Evolutionary conservation across 2,113 vertebrate genomes (phyloP).

Genomic region (Bagarius yarrelli): DNA sequence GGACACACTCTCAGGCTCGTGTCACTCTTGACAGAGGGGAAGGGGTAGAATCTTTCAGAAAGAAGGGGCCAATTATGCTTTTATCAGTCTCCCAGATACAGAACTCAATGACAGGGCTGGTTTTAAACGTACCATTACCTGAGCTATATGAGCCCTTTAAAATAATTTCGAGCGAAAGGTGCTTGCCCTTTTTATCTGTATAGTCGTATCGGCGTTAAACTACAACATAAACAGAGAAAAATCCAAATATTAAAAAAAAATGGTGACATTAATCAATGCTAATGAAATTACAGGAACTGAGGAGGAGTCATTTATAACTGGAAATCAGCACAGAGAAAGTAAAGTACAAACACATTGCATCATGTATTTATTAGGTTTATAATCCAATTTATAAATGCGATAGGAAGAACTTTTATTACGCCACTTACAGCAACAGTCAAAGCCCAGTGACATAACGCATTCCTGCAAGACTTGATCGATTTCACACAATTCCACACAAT

Average conservation of each 20-base stretch:
- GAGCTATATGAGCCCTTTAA: neutral
- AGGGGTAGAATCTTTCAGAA: too few relatives aligned
- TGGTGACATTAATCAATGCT: neutral
- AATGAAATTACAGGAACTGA: neutral
- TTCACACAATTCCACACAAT: constrained; percentile 4
- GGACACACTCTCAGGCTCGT: neutral
- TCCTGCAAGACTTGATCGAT: neutral
- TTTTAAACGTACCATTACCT: neutral
- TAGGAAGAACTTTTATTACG: constrained; percentile 29
- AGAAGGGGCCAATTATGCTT: neutral
- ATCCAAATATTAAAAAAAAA: neutral
- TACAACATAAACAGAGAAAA: neutral
- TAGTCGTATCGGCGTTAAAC: neutral
- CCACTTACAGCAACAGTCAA: neutral
- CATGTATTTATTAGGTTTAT: constrained; percentile 38
- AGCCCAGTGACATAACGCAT: neutral
- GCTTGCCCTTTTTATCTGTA: neutral
- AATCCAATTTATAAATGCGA: constrained; percentile 18
- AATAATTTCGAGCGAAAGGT: neutral
- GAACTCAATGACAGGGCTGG: neutral
- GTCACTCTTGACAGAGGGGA: neutral
- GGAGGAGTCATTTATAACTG: neutral
- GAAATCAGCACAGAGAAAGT: neutral
- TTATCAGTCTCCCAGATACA: neutral
- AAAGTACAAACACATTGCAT: neutral